These are phyloP conservation scores for Nomada flava DNA, from an alignment of 2,888 invertebrate genomes.

Conservation along the genomic window DNA sequence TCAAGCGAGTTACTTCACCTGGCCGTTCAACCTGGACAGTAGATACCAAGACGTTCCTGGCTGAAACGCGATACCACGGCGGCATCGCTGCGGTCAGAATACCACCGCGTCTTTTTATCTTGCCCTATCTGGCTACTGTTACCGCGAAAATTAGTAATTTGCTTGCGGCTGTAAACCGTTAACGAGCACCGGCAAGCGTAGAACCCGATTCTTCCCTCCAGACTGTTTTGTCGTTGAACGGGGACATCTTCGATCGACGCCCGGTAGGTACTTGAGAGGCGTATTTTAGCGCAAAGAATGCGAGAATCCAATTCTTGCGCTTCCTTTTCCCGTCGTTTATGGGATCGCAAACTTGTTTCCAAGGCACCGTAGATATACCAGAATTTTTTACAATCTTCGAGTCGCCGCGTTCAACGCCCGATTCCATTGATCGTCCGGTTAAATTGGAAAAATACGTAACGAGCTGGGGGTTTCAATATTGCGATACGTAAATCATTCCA, in stretches of 20 bases:
- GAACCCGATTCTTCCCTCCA: slow-evolving; percentile 16
- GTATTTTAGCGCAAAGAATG: no score
- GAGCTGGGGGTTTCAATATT: no score
- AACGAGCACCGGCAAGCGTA: slow-evolving; percentile 31
- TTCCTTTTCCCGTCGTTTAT: no score
- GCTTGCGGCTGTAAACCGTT: slow-evolving; percentile 53
- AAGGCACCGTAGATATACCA: no score
- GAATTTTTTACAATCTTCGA: no score
- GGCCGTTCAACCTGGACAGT: slow-evolving; percentile 6
- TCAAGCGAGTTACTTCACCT: slow-evolving; percentile 37
- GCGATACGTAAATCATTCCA: no score
- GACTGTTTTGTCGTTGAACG: not conserved
- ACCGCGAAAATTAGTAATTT: slow-evolving; percentile 62
- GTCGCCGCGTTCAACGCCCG: no score
- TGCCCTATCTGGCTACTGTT: slow-evolving; percentile 14
- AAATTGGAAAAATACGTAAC: no score
- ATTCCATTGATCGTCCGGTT: no score
- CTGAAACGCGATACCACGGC: slow-evolving; percentile 36
- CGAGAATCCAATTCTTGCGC: no score
- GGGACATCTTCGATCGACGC: not conserved
- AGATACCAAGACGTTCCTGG: slow-evolving; percentile 17
- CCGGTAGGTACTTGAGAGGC: no score
- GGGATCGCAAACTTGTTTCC: no score
- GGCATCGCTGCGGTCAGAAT: slow-evolving; percentile 36
- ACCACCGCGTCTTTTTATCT: slow-evolving; percentile 40